A percentile compares a stretch with the other conserved stretches of the same genome.
phyloP scores from a whole-genome alignment of 30 jellyfish, hydroid and myxozoan species.

The Turritopsis rubra region DNA sequence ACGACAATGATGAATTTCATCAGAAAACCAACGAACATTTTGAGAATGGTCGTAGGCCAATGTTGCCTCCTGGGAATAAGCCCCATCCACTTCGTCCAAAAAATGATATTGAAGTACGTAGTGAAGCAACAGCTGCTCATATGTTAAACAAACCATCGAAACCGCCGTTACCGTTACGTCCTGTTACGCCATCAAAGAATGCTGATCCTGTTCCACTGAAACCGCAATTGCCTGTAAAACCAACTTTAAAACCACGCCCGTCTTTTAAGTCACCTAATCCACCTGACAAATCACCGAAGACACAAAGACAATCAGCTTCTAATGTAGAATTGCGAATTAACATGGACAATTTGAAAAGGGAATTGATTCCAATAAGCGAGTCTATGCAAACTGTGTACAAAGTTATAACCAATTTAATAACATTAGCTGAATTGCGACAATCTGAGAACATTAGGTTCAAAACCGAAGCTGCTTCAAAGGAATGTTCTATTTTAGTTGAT shows the following conservation, averaged over 20 bases:
- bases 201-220: not conserved
- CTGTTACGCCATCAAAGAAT: conserved; percentile 26
- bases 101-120: not conserved
- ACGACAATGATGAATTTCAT: conserved; percentile 3
- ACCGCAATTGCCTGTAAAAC: conserved; percentile 25
- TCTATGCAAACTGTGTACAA: conserved; percentile 39
- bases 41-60: conserved; percentile 27
- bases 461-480: conserved; percentile 32
- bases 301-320: not conserved
- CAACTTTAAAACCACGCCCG: conserved; percentile 49
- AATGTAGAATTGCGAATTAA: conserved; percentile 12
- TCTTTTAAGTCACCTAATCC: conserved; percentile 21
- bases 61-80: conserved; percentile 51
- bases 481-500: conserved; percentile 44
- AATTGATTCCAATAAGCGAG: conserved; percentile 59
- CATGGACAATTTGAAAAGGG: conserved; percentile 34
- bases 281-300: conserved; percentile 8
- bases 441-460: conserved; percentile 51
- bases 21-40: conserved; percentile 13
- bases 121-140: conserved; percentile 14
- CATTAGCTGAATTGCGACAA: conserved; percentile 50
- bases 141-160: not conserved
- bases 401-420: conserved; percentile 37
- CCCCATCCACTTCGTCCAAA: not conserved
- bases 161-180: conserved; percentile 20